Evolutionary conservation across 2,113 vertebrate species (phyloP).

Genomic region (Peromyscus californicus): DNA sequence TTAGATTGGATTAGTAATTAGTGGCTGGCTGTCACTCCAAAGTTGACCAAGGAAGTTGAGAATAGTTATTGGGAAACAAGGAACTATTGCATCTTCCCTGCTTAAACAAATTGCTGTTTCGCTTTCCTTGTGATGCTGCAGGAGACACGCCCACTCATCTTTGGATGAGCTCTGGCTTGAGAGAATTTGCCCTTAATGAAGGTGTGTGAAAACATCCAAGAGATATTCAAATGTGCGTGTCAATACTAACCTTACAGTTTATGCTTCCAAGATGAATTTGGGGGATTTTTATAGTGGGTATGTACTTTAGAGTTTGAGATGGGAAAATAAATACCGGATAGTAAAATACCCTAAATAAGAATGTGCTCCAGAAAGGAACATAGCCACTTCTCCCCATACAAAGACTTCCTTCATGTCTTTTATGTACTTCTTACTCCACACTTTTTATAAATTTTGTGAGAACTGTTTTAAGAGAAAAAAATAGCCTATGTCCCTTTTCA

Average conservation of each 20-base stretch:
- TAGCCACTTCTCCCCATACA: background rate
- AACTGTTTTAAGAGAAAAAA: background rate
- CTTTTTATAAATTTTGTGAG: background rate
- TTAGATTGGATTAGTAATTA: slow-evolving; percentile 60
- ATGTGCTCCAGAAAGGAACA: background rate
- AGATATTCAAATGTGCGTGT: background rate
- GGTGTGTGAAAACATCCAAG: background rate
- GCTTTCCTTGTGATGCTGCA: background rate
- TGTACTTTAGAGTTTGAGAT: background rate
- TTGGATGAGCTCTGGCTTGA: background rate
- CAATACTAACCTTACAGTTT: background rate
- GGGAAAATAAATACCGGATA: background rate
- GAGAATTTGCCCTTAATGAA: background rate
- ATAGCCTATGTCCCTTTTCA: background rate
- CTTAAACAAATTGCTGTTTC: background rate
- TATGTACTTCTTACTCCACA: background rate
- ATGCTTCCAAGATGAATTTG: background rate
- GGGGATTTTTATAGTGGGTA: background rate
- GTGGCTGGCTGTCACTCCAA: slow-evolving; percentile 40
- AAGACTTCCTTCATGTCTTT: background rate
- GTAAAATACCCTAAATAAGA: background rate
- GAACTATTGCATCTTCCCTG: background rate
- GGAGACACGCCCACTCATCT: background rate
- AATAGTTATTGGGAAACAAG: background rate
- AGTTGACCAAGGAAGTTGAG: slow-evolving; percentile 51